Evolutionary conservation across 2,113 vertebrate species (phyloP), one percentile per base, ranked within the genome.

Genomic region (Ptilorrhoa leucosticta): DNA sequence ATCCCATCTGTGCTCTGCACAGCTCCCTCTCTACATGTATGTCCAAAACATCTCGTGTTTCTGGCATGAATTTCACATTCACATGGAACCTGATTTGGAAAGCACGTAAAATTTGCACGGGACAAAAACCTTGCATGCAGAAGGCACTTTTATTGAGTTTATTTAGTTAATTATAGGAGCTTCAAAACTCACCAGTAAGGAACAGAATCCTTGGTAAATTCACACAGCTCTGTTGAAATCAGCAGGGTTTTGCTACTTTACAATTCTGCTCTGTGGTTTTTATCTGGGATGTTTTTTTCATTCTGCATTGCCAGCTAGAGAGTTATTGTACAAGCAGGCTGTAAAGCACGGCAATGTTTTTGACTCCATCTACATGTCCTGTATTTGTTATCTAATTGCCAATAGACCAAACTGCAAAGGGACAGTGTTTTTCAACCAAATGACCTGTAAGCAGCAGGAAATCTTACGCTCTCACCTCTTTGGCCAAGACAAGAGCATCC

Each of bases 321-420:
- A 97, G 44, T 96, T 94, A 97, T 85, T 92, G 88, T 54, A 37
- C 63, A 65, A 60, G 78, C 31, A 64, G 66, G 63, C 83, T 83
- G 91, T 96, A 97, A 97, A 97, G 71, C 91, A 96, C 56, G 2
- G 63, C 80, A 91, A 96, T 93, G 93, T 51, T 94, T 94, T 90
- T 91, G 87, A 95, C 95, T 97, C 89, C 86, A 95, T 96, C 91
- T 96, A 69, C 95, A 58, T 90, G 94, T 80, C 95, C 95, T 95
- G 50, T 97, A 89, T 97, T 97, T 96, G 95, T 96, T 96, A 96
- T 96, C 96, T 97, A 97, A 96, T 97, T 97, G 95, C 94, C 96
- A 96, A 96, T 97, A 96, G 93, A 95, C 96, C 7, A 35, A 91
- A 88, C 97, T 87, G 88, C 95, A 91, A 93, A 93, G 89, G 81